Evolutionary conservation across 1,140 invertebrate genomes (phyloP).

Genomic region (Leptonema lineaticorne): DNA sequence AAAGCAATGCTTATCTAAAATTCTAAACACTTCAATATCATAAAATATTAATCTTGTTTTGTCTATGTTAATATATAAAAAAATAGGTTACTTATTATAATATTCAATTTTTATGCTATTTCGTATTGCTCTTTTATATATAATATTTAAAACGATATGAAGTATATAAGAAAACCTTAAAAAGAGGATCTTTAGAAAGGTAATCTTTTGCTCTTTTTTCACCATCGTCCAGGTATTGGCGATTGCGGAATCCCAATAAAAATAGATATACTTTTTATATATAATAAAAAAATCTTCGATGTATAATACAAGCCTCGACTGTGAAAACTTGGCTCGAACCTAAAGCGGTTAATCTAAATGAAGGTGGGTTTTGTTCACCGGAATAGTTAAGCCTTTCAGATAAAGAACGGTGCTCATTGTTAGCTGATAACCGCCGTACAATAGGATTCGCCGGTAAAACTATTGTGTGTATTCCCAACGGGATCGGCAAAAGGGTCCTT

Average conservation of each 20-base stretch:
- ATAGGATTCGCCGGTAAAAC: slow-evolving; percentile 35
- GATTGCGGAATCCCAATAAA: slow-evolving; percentile 18
- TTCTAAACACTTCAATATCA: not conserved
- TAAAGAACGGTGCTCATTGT: slow-evolving; percentile 31
- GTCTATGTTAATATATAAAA: too few species aligned
- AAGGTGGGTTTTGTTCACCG: slow-evolving; percentile 38
- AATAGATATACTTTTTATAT: not conserved
- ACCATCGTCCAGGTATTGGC: not conserved
- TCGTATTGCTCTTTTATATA: too few species aligned
- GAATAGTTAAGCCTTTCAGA: slow-evolving; percentile 34
- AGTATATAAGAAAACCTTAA: not conserved
- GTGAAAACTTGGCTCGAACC: slow-evolving; percentile 33
- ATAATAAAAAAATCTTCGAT: slow-evolving; percentile 31
- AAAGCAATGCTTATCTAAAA: too few species aligned
- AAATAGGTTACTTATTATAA: too few species aligned
- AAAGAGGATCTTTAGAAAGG: not conserved
- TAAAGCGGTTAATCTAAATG: slow-evolving; percentile 35
- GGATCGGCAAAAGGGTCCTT: not conserved
- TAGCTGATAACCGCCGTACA: slow-evolving; percentile 34
- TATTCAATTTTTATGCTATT: too few species aligned
- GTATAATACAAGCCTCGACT: slow-evolving; percentile 22
- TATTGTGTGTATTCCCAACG: slow-evolving; percentile 31
- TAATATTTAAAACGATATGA: too few species aligned
- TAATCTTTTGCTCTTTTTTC: slow-evolving; percentile 8
- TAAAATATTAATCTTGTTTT: too few species aligned